Conservation (phyloP, 2,113 vertebrate genomes). For the Calypte anna region DNA sequence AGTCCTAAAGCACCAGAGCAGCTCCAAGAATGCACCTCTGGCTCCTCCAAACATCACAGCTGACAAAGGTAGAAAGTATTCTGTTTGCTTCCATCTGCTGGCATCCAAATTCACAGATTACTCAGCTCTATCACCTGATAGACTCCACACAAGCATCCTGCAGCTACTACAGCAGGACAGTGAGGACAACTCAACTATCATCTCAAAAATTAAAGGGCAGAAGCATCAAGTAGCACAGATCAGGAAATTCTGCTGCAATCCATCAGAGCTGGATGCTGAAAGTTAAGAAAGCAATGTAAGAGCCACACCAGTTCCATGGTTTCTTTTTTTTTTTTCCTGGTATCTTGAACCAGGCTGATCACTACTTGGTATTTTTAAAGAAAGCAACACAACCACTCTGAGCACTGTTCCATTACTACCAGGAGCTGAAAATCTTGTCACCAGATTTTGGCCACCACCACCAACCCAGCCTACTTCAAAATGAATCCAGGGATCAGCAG, state of each 20-base stretch:
- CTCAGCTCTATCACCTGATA: not conserved
- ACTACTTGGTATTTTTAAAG: not conserved
- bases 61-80: not conserved
- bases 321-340: no score
- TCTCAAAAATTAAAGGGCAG: not conserved
- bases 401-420: not conserved
- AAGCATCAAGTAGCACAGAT: not conserved
- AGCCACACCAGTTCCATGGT: fast-evolving
- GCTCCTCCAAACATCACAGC: not conserved
- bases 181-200: not conserved
- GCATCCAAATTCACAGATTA: fast-evolving
- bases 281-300: not conserved
- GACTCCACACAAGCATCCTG: not conserved
- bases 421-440: not conserved
- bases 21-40: not conserved
- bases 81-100: not conserved
- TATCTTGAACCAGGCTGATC: not conserved
- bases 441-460: not conserved
- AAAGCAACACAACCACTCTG: not conserved
- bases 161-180: not conserved
- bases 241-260: not conserved
- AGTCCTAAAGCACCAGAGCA: not conserved
- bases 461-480: not conserved
- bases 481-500: not conserved
- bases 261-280: not conserved